A percentile compares a stretch with the other conserved stretches of the same genome.
These are phyloP conservation scores for Chromis chromis DNA, from an alignment of 2,797 vertebrate genomes.

Conservation along the genomic window DNA sequence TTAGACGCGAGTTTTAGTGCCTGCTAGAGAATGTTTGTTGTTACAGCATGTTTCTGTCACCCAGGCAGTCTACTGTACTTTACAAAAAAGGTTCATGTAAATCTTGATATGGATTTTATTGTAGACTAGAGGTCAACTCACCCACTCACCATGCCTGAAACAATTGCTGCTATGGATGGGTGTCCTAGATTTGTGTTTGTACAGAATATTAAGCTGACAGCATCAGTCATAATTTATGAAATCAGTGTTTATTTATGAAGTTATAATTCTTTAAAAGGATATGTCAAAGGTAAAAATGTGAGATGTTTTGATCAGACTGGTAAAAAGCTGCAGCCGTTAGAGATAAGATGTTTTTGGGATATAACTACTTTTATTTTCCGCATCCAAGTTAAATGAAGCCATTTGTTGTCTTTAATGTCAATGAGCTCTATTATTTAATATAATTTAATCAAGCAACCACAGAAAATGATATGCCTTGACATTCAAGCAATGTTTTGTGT, in stretches of 20 bases:
- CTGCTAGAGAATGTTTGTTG: not conserved
- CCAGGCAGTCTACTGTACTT: too few species aligned
- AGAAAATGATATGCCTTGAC: not conserved
- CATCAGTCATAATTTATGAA: not conserved
- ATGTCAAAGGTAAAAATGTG: not conserved
- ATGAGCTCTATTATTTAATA: not conserved
- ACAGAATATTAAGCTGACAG: not conserved
- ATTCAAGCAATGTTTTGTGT: slow-evolving; percentile 28
- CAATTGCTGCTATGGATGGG: too few species aligned
- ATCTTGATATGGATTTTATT: slow-evolving; percentile 1
- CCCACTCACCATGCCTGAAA: not conserved
- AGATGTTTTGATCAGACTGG: not conserved
- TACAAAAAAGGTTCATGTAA: not conserved
- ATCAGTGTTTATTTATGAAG: not conserved
- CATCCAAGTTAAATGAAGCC: not conserved
- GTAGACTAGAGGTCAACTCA: not conserved
- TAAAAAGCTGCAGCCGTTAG: not conserved
- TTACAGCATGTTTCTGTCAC: not conserved
- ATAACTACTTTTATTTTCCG: too few species aligned
- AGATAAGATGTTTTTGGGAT: not conserved
- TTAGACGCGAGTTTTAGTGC: too few species aligned
- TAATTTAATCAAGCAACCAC: not conserved
- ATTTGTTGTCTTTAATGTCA: not conserved
- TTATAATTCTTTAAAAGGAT: not conserved
- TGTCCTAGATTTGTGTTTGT: not conserved